Percentiles rank a stretch among this genome's conserved stretches.
Conservation (phyloP, 1,140 invertebrate species). For the Lepidotrigona ventralis region DNA sequence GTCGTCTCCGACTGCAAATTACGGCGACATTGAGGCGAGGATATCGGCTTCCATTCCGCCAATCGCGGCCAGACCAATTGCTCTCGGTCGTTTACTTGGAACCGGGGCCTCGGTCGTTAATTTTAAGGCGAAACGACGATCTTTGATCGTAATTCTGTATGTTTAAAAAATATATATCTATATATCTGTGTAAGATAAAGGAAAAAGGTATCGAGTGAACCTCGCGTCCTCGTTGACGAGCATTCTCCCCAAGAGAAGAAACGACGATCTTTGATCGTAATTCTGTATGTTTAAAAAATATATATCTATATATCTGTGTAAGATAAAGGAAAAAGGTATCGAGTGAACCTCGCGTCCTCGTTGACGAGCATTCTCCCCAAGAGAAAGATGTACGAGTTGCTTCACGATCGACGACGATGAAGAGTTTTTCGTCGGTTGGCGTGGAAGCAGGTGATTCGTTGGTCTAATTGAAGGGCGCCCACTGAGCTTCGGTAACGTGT, state of each 20-base stretch:
- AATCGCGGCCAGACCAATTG: background rate
- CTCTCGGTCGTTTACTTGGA: background rate
- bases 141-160: background rate
- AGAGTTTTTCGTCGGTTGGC: conserved; percentile 64
- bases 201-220: background rate
- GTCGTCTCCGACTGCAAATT: background rate
- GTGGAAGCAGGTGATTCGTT: conserved; percentile 64
- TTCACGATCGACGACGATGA: conserved; percentile 24
- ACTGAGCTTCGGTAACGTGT: conserved; percentile 67
- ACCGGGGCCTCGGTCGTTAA: background rate
- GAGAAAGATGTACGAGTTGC: background rate
- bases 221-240: background rate
- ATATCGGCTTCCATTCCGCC: background rate
- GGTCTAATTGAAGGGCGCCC: conserved; percentile 71
- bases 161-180: too few relatives aligned
- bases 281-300: background rate
- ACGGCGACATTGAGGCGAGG: background rate
- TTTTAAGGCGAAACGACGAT: background rate
- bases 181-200: background rate
- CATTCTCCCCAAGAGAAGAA: background rate
- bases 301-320: too few relatives aligned
- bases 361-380: conserved; percentile 9
- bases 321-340: background rate
- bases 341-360: background rate
- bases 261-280: background rate